Evolutionary conservation across 2,113 vertebrate genomes (phyloP).

Genomic region (Lampris megalopsis): DNA sequence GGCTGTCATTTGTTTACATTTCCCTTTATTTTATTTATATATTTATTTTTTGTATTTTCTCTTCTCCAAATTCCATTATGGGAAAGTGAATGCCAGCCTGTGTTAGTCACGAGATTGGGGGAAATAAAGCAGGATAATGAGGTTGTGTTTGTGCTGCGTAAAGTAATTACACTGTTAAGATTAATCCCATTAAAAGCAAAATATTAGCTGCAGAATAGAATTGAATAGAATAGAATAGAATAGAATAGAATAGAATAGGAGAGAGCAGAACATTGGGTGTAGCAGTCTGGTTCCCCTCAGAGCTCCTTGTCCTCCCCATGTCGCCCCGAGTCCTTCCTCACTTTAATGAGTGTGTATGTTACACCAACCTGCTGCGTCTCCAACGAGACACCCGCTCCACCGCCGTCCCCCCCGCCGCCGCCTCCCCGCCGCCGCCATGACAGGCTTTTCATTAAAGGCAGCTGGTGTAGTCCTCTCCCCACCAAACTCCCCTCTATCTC

Average conservation of each 20-base stretch:
- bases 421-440: slow-evolving; percentile 71
- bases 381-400: slow-evolving; percentile 73
- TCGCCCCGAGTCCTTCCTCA: slow-evolving; percentile 53
- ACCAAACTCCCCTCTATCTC: slow-evolving; percentile 18
- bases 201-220: neutral
- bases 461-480: slow-evolving; percentile 50
- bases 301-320: slow-evolving; percentile 49
- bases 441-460: slow-evolving; percentile 78
- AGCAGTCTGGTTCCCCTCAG: slow-evolving; percentile 34
- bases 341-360: slow-evolving; percentile 71
- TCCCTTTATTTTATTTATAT: too few species aligned
- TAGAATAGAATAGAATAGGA: neutral
- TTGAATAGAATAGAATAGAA: neutral
- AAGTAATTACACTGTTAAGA: too few species aligned
- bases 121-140: too few species aligned
- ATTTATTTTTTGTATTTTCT: too few species aligned
- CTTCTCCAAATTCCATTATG: too few species aligned
- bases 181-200: too few species aligned
- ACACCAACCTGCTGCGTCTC: slow-evolving; percentile 61
- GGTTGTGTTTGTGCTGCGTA: too few species aligned
- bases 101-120: too few species aligned
- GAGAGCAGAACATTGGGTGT: neutral
- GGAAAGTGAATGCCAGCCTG: too few species aligned
- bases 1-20: too few species aligned
- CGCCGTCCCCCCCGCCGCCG: slow-evolving; percentile 72